Conservation (phyloP, 2,888 invertebrate genomes). For the Drosophila peninsularis region DNA sequence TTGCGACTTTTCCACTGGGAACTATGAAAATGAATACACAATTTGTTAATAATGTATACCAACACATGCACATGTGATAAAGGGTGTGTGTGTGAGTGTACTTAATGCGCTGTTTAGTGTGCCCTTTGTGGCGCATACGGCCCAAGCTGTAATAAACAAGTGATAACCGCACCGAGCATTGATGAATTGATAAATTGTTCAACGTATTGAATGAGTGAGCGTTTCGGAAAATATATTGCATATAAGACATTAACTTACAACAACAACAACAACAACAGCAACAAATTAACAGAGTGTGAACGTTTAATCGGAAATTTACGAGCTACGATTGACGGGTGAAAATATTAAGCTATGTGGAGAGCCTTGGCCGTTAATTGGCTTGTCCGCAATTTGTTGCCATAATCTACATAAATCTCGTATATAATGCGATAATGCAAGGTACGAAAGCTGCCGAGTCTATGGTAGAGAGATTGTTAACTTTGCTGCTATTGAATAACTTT, state of each 20-base stretch:
- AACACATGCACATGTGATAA: background rate
- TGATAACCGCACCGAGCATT: slow-evolving; percentile 43
- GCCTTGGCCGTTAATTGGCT: slow-evolving; percentile 53
- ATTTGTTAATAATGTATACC: slow-evolving; percentile 54
- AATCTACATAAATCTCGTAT: slow-evolving; percentile 41
- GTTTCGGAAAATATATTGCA: slow-evolving; percentile 12
- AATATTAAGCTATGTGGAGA: slow-evolving; percentile 28
- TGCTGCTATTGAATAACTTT: slow-evolving; percentile 21
- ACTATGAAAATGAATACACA: slow-evolving; percentile 43
- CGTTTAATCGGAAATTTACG: slow-evolving; percentile 34
- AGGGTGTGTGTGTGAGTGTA: slow-evolving; percentile 15
- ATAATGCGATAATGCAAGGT: slow-evolving; percentile 27
- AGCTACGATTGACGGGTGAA: slow-evolving; percentile 38
- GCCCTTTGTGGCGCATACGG: slow-evolving; percentile 51
- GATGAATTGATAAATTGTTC: slow-evolving; percentile 39
- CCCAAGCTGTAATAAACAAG: slow-evolving; percentile 27
- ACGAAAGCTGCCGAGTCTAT: slow-evolving; percentile 19
- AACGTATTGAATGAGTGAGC: slow-evolving; percentile 14
- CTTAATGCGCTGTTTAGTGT: slow-evolving; percentile 30
- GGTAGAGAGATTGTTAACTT: slow-evolving; percentile 22
- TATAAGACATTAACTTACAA: slow-evolving; percentile 9
- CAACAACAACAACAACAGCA: background rate
- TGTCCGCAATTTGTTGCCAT: slow-evolving; percentile 30
- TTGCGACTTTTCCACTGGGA: slow-evolving; percentile 43
- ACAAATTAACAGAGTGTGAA: slow-evolving; percentile 48